Base-by-base conservation (phyloP, 1,140 invertebrate genomes). In the Drosophila parabipectinata region DNA sequence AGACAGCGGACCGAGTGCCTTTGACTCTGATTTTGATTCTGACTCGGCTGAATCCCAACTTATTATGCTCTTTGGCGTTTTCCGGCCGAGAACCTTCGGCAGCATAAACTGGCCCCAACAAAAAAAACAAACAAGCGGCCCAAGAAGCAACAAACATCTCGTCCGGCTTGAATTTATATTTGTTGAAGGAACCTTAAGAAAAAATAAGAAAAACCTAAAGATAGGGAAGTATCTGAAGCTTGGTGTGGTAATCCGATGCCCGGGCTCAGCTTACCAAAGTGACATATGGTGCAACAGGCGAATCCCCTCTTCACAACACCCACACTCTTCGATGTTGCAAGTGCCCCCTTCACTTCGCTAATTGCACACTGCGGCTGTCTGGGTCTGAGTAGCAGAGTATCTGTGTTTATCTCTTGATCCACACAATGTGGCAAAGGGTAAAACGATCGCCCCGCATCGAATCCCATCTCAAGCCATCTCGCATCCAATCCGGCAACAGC, bases 61-160 rank as follows among this genome's bases (percentile, higher is more conserved):
- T 64, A 87, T 84, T 84, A 85, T 88, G 83, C 71, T 73, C 71
- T 68, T 39, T 72, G 85, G 64, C 83, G 82, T 87, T 87, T 88
- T 88, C 79, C 83, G 83, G 82, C 75, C 75, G 45, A 77, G 41
- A 54, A 53, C 53, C 58, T 57, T 63, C 41, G 39, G 30, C 53
- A 8, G 59, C 50, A 54, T 61, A 50, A 59, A 59, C 30, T 18
- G 15, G 8, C 44, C 18, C 9, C 5, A 66, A 57, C 28, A 24
- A 18, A 47, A 21, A 21, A 54, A 56, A 55, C 15, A 30, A 77
- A 59, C 60, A 50, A 63, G 44, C 54, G 44, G 50, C 28, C 60
- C 14, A 34, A 51, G 51, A 54, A 53, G 39, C 55, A 63, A 30
- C 56, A 50, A 77, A 47, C 50, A 50, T 48, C 50, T 75, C 84